Conservation (phyloP, 2,113 vertebrate genomes). For the Archocentrus centrarchus region DNA sequence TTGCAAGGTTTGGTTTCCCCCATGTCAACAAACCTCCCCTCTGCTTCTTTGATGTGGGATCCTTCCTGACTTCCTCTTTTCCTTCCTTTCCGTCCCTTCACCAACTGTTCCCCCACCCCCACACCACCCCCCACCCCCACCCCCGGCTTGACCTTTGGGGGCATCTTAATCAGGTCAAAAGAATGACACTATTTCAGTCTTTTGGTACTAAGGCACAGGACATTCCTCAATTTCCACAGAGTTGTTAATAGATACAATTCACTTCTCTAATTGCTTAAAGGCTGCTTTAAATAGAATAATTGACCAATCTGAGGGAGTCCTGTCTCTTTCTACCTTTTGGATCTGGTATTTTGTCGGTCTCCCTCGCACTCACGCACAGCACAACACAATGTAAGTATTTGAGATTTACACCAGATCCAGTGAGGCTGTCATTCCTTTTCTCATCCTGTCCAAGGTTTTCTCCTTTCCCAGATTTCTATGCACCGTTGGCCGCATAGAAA, state of each 20-base stretch:
- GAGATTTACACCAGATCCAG: constrained; percentile 65
- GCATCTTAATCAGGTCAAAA: constrained; percentile 66
- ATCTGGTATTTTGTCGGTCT: constrained; percentile 52
- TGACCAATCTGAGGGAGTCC: constrained; percentile 17
- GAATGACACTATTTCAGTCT: constrained; percentile 70
- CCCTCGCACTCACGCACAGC: neutral
- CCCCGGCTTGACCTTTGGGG: constrained; percentile 53
- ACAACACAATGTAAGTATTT: constrained; percentile 28
- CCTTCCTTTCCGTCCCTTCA: constrained; percentile 64
- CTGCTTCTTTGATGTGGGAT: constrained; percentile 70
- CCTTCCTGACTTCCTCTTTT: constrained; percentile 75
- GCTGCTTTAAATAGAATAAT: neutral
- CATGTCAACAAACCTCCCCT: constrained; percentile 68
- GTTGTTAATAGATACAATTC: neutral
- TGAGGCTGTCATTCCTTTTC: constrained; percentile 75
- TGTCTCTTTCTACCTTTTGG: constrained; percentile 74
- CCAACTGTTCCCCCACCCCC: constrained; percentile 28
- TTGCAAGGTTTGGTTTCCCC: constrained; percentile 97
- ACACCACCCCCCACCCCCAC: constrained; percentile 1
- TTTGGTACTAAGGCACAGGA: constrained; percentile 67
- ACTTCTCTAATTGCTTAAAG: neutral
- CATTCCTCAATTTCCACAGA: constrained; percentile 10
- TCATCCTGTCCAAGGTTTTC: constrained; percentile 60
- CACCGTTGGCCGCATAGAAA: constrained; percentile 80
- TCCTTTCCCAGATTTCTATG: constrained; percentile 81